Conservation (phyloP, 1,140 invertebrate species). For the Wasmannia auropunctata region DNA sequence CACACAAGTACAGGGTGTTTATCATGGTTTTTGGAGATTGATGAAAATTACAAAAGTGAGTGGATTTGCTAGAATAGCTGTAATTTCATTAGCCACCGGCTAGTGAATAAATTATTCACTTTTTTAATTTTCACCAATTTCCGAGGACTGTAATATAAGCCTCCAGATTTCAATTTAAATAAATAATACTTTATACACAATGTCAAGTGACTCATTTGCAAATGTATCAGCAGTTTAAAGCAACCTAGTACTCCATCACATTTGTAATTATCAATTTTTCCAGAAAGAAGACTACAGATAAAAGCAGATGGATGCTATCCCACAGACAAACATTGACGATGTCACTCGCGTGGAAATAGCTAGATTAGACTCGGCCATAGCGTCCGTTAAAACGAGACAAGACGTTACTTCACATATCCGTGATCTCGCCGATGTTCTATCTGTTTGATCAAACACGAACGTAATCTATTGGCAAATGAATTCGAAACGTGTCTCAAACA, state of each 20-base stretch:
- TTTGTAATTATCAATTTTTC: not conserved
- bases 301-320: not conserved
- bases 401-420: not conserved
- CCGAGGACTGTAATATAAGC: too few relatives aligned
- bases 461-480: not conserved
- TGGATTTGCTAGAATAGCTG: too few relatives aligned
- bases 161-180: too few relatives aligned
- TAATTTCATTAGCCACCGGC: too few relatives aligned
- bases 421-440: not conserved
- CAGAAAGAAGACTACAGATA: not conserved
- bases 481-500: not conserved
- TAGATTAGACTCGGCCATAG: not conserved
- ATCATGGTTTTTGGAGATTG: too few relatives aligned
- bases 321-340: not conserved
- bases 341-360: constrained; percentile 10
- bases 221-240: not conserved
- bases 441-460: not conserved
- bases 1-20: too few relatives aligned
- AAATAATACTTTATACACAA: not conserved
- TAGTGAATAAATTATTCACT: too few relatives aligned
- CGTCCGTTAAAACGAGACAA: not conserved
- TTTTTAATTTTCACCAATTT: too few relatives aligned
- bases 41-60: too few relatives aligned
- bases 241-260: not conserved
- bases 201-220: not conserved